phyloP scores from a whole-genome alignment of 1,140 invertebrate species.

The Eumaeus atala region DNA sequence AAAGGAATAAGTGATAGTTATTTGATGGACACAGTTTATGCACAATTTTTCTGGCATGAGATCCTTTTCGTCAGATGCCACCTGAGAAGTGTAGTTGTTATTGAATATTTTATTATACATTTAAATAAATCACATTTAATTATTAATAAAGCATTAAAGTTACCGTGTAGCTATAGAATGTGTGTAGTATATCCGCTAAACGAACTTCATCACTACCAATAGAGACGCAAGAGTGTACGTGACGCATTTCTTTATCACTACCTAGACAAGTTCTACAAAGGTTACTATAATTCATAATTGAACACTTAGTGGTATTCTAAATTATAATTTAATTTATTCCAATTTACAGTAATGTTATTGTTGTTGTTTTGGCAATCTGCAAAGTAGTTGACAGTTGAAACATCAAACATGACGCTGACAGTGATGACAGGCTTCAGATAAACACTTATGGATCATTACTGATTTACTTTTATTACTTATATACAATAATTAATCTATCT shows the following conservation, averaged over 20 bases:
- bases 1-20: constrained; percentile 64
- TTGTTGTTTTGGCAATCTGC: too few relatives aligned
- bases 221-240: constrained; percentile 39
- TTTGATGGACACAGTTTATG: constrained; percentile 59
- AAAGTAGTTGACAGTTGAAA: too few relatives aligned
- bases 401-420: too few relatives aligned
- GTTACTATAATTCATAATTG: constrained; percentile 42
- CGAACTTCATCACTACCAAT: constrained; percentile 42
- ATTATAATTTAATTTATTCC: too few relatives aligned
- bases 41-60: constrained; percentile 51
- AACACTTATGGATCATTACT: too few relatives aligned
- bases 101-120: background rate
- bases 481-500: too few relatives aligned
- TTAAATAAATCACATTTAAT: background rate
- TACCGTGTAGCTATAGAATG: constrained; percentile 61
- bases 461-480: too few relatives aligned
- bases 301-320: too few relatives aligned
- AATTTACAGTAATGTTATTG: too few relatives aligned
- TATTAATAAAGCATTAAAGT: background rate
- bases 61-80: constrained; percentile 35
- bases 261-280: constrained; percentile 53
- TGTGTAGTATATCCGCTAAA: constrained; percentile 50
- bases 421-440: too few relatives aligned
- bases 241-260: constrained; percentile 52
- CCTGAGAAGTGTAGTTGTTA: constrained; percentile 34